These are phyloP conservation scores for Sebastolobus alascanus DNA, from an alignment of 2,797 vertebrate genomes.

Conservation along the genomic window DNA sequence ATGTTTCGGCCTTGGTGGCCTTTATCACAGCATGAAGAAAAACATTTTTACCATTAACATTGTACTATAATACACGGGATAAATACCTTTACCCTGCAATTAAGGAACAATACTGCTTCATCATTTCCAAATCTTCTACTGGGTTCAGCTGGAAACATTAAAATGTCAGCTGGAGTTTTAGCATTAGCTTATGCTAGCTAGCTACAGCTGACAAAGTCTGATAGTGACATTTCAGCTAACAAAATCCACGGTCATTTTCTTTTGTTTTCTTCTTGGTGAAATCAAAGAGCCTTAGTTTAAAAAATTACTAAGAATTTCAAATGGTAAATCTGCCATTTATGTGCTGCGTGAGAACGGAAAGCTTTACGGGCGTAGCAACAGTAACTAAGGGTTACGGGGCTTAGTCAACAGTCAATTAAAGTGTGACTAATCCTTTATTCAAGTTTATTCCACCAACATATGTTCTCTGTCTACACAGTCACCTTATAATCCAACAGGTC, in stretches of 20 bases:
- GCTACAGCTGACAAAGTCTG: neutral
- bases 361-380: neutral
- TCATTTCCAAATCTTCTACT: neutral
- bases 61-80: neutral
- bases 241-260: neutral
- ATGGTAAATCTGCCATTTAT: neutral
- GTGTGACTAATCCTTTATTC: conserved; percentile 8
- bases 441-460: neutral
- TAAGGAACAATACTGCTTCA: neutral
- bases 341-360: neutral
- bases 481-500: conserved; percentile 35
- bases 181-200: neutral
- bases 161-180: neutral
- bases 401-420: conserved; percentile 11
- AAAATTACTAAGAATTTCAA: neutral
- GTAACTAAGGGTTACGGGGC: neutral
- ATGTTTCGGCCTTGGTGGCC: neutral
- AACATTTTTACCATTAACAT: neutral
- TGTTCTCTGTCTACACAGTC: neutral
- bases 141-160: neutral
- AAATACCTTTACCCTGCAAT: neutral
- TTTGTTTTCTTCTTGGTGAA: neutral
- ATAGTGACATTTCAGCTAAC: neutral
- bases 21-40: neutral
- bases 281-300: neutral